Base-by-base conservation (phyloP, 2,113 vertebrate genomes). In the Anhinga rufa region DNA sequence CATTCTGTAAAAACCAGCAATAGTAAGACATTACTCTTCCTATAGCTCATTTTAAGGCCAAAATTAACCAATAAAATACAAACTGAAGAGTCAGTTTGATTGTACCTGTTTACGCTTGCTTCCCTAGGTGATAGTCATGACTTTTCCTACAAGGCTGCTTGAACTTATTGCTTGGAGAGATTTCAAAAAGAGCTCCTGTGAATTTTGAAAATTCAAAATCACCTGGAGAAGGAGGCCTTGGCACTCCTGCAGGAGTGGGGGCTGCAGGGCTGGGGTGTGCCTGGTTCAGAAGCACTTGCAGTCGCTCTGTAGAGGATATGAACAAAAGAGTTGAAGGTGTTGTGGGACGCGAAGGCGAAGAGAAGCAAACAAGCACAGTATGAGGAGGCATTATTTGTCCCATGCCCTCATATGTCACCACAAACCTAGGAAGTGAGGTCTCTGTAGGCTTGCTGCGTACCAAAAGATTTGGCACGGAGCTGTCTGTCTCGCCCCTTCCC, bases 401-500 rank as follows among this genome's bases (percentile, higher is more conserved):
- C 1, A 1, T 26, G 24, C 29, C 29, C 13, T 70, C 0, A 0
- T 46, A 2, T 46, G 70, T 72, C 28, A 13, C 32, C 36, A 2
- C 6, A 54, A 15, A 14, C 38, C 0, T 6, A 31, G 58, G 13
- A 40, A 44, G 24, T 28, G 31, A 46, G 44, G 17, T 18, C 20
- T 75, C 48, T n/a, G 17, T 32, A 10, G 72, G 40, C 44, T 75
- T 70, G 49, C 12, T 89, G 66, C 19, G 57, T 40, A 17, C 36
- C 72, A 25, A 22, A 14, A 8, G 7, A 2, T 26, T 17, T 6
- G 14, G 4, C 31, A 18, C 58, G 55, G n/a, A 69, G 78, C 48
- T 79, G 65, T 5, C 17, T 61, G 22, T 57, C 29, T 52, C 4
- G 3, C 38, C 26, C 28, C 9, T 46, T 68, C 13, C 22, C 29